These are phyloP conservation scores for Danio jaintianensis DNA, from an alignment of 2,797 vertebrate genomes.

Conservation along the genomic window DNA sequence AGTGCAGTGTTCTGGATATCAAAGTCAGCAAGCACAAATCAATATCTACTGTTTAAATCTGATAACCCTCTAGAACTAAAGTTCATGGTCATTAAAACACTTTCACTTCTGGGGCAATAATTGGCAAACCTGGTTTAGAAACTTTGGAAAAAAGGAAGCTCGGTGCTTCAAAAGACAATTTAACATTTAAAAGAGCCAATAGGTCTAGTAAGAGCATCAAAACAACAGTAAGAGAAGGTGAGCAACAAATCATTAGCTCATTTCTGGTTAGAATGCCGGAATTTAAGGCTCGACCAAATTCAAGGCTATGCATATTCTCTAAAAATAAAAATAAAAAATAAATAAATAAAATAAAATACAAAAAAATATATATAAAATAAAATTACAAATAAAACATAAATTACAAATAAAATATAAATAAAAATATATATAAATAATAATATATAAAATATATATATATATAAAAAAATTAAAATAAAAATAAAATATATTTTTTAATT, in stretches of 20 bases:
- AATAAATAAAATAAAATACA: too few relatives aligned
- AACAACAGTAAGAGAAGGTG: neutral
- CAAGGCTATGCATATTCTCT: too few relatives aligned
- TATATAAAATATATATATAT: too few relatives aligned
- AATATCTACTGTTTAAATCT: neutral
- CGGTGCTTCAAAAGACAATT: neutral
- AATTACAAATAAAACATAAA: too few relatives aligned
- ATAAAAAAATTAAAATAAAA: too few relatives aligned
- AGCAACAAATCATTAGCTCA: neutral
- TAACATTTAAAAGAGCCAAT: slow-evolving; percentile 2
- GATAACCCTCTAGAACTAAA: neutral
- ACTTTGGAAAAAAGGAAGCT: slow-evolving; percentile 7
- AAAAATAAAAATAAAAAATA: neutral
- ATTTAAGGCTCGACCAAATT: neutral
- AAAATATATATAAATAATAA: too few relatives aligned
- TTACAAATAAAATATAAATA: too few relatives aligned
- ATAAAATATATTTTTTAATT: too few relatives aligned
- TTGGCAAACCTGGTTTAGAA: neutral
- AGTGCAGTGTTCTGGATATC: neutral
- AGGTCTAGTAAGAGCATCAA: neutral
- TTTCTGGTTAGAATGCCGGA: neutral
- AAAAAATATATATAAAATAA: too few relatives aligned
- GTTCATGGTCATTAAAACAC: neutral
- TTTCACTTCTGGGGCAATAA: neutral
- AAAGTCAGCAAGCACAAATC: slow-evolving; percentile 11